These are phyloP conservation scores for Cololabis saira DNA, from an alignment of 2,113 vertebrate genomes.

Conservation along the genomic window DNA sequence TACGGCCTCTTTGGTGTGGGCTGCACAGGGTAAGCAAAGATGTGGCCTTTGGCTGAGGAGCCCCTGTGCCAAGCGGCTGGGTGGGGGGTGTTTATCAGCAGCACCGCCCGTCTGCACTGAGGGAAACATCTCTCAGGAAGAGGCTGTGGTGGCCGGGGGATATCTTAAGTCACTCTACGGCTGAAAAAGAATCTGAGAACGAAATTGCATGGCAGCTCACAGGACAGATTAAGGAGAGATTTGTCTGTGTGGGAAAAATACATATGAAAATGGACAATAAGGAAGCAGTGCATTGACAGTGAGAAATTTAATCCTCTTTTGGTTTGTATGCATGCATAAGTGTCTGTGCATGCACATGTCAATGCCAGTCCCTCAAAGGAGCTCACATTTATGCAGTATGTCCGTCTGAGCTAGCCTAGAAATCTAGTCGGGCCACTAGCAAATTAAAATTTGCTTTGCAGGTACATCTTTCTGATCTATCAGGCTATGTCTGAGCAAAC, in stretches of 20 bases:
- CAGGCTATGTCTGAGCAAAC: constrained; percentile 2
- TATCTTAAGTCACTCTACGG: constrained; percentile 46
- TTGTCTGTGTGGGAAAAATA: constrained; percentile 44
- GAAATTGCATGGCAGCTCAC: constrained; percentile 51
- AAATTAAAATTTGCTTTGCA: too few relatives aligned
- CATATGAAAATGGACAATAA: constrained; percentile 53
- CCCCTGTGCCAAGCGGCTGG: constrained; percentile 39
- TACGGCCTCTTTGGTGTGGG: constrained; percentile 19
- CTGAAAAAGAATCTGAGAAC: constrained; percentile 16
- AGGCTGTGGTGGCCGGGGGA: constrained; percentile 24
- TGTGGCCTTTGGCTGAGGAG: constrained; percentile 32
- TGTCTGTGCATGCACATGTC: constrained; percentile 28
- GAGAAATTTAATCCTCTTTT: constrained; percentile 43
- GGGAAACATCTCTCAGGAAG: constrained; percentile 32
- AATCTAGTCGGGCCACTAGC: too few relatives aligned
- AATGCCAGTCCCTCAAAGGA: constrained; percentile 40
- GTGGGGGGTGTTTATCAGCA: constrained; percentile 42
- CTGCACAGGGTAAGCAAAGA: constrained; percentile 36
- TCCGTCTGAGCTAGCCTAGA: constrained; percentile 46
- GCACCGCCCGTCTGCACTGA: constrained; percentile 40
- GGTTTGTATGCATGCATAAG: constrained; percentile 29
- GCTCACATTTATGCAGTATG: constrained; percentile 56
- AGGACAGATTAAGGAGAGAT: constrained; percentile 65
- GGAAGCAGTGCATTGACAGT: constrained; percentile 39
- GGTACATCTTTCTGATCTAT: too few relatives aligned